These are phyloP conservation scores for Atractosteus spatula DNA, from an alignment of 2,113 vertebrate species.

Conservation along the genomic window DNA sequence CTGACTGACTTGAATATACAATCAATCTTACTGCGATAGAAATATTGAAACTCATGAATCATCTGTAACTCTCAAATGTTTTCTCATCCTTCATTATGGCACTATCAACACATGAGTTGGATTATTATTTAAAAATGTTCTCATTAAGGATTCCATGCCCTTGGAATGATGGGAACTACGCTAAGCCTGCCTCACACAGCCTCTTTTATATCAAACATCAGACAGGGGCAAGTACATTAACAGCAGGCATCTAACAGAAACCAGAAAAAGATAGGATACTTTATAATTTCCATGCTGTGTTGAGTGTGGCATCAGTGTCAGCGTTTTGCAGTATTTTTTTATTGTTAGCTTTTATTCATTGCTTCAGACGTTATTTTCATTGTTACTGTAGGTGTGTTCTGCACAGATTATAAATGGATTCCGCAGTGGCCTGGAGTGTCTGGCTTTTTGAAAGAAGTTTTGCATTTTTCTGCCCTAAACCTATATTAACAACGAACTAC, in stretches of 20 bases:
- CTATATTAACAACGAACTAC: no score
- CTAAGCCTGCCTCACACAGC: conserved; percentile 2
- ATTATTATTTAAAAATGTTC: conserved; percentile 23
- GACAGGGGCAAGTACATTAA: conserved; percentile 23
- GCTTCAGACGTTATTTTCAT: no score
- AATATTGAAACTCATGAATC: conserved; percentile 37
- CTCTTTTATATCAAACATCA: neutral
- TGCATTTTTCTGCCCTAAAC: no score
- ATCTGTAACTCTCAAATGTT: conserved; percentile 42
- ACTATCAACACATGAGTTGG: conserved; percentile 14
- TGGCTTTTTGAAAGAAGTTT: no score
- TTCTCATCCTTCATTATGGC: conserved; percentile 47
- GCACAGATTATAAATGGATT: no score
- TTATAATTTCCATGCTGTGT: no score
- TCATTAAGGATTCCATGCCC: neutral
- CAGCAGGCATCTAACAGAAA: conserved; percentile 10
- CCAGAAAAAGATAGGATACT: conserved; percentile 13
- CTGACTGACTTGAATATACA: no score
- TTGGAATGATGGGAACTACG: conserved; percentile 17
- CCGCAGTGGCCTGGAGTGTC: no score
- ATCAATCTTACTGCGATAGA: conserved; percentile 11
- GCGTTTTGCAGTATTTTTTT: no score
- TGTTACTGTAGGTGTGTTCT: no score
- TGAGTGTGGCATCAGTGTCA: no score
- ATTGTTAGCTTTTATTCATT: no score